Evolutionary conservation across 2,888 invertebrate genomes (phyloP).

Genomic region (Phengaris arion): DNA sequence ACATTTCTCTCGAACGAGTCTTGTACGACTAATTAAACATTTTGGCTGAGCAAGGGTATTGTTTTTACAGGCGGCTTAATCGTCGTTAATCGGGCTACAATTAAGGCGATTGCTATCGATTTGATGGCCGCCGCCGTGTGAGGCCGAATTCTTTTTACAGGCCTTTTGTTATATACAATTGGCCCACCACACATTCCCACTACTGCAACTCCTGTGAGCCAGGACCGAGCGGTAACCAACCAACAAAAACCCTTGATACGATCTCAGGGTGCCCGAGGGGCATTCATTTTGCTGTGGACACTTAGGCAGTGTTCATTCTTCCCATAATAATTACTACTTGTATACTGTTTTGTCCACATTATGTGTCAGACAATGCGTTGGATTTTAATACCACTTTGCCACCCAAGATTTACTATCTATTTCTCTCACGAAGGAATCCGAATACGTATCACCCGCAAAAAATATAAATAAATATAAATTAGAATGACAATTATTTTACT

Average conservation of each 20-base stretch:
- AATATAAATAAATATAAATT: not conserved
- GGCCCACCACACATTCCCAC: not conserved
- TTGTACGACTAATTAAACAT: conserved; percentile 50
- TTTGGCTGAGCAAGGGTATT: conserved; percentile 45
- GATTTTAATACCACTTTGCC: not conserved
- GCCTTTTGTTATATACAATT: conserved; percentile 30
- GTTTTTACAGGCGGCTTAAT: conserved; percentile 59
- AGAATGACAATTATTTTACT: not conserved
- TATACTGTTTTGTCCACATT: conserved; percentile 11
- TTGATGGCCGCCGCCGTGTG: conserved; percentile 48
- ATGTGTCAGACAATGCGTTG: not conserved
- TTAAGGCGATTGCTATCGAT: conserved; percentile 61
- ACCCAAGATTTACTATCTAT: conserved; percentile 6
- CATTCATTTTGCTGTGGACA: not conserved
- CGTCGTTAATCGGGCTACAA: conserved; percentile 58
- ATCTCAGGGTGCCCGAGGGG: not conserved
- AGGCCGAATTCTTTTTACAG: conserved; percentile 42
- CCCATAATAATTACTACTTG: not conserved
- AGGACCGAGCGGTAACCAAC: no score
- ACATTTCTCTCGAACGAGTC: conserved; percentile 38
- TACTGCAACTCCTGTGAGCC: no score
- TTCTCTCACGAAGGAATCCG: not conserved
- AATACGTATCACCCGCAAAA: not conserved
- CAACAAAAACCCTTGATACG: not conserved
- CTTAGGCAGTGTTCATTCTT: not conserved